Base-by-base conservation (phyloP, 1,140 invertebrate species). In the Spodoptera litura region DNA sequence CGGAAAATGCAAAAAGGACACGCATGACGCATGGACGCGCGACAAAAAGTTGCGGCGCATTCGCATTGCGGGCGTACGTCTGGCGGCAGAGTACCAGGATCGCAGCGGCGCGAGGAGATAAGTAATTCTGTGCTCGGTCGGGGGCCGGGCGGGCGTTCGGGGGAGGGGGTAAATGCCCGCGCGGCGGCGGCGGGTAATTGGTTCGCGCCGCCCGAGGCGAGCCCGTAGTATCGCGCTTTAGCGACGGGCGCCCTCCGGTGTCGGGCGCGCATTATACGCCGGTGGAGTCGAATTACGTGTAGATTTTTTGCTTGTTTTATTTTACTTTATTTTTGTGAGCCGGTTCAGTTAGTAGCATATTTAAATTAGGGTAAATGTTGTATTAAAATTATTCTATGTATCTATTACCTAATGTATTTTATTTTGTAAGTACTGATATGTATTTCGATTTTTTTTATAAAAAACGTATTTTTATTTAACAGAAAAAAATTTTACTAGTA, bases 191-290 rank as follows among this genome's bases (percentile, higher is more conserved):
- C 88, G 88, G 94, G 91, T 95, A 93, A 93, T 94, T 93, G 94
- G 94, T 94, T 94, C 91, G 91, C 90, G 88, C 91, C 93, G 93
- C 91, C 92, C 88, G 90, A 92, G 88, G 89, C 95, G 94, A 95
- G 95, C 94, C 94, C 89, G 93, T 93, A 95, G 93, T 94, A 95
- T 94, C 93, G 94, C 94, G 93, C 94, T 95, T 95, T 96, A 95
- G 95, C 95, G 95, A 95, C 94, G 93, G 66, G 90, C 91, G 89
- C 91, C 91, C 91, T 90, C 89, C 91, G 90, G 89, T 92, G 90
- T 90, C 89, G 90, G 83, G 85, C 87, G 83, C 82, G 86, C 82
- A 83, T 56, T 80, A 73, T 38, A 77, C 27, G 78, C 25, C 35
- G 10, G 38, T 88, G 66, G 89, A 92, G 89, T 84, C 84, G 88